Evolutionary conservation across 2,113 vertebrate species (phyloP).

Genomic region (Maccullochella peelii): DNA sequence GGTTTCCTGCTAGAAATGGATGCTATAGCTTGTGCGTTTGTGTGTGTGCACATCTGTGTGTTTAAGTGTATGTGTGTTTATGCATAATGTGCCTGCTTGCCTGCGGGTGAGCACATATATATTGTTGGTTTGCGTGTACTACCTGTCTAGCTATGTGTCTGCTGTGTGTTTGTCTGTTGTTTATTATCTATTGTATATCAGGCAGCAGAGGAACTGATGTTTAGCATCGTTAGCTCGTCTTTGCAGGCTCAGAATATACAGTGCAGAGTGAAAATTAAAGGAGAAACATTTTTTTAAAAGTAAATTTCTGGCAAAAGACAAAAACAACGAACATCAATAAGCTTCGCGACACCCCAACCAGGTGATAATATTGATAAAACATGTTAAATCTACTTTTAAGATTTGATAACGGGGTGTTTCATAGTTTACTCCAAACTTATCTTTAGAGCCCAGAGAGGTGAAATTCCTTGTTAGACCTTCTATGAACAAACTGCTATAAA

Average conservation of each 20-base stretch:
- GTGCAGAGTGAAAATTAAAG: background rate
- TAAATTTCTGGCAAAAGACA: background rate
- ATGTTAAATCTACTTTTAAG: background rate
- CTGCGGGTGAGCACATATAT: background rate
- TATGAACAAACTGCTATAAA: background rate
- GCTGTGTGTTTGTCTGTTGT: background rate
- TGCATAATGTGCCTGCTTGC: background rate
- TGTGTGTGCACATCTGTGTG: background rate
- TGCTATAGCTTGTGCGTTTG: background rate
- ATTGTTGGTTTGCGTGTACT: background rate
- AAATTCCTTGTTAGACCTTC: background rate
- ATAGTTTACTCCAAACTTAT: background rate
- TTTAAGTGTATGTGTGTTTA: background rate
- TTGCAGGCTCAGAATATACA: background rate
- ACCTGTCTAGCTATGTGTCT: background rate
- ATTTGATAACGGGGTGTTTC: background rate
- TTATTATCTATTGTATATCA: background rate
- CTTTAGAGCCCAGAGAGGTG: background rate
- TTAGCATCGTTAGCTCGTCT: background rate
- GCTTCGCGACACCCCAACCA: background rate
- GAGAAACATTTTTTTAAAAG: background rate
- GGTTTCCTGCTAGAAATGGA: constrained; percentile 15
- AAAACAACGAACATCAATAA: background rate
- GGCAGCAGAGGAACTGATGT: background rate
- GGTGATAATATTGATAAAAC: background rate